These are phyloP conservation scores for Drosophila virilis DNA, from an alignment of 1,140 invertebrate genomes.

Conservation along the genomic window DNA sequence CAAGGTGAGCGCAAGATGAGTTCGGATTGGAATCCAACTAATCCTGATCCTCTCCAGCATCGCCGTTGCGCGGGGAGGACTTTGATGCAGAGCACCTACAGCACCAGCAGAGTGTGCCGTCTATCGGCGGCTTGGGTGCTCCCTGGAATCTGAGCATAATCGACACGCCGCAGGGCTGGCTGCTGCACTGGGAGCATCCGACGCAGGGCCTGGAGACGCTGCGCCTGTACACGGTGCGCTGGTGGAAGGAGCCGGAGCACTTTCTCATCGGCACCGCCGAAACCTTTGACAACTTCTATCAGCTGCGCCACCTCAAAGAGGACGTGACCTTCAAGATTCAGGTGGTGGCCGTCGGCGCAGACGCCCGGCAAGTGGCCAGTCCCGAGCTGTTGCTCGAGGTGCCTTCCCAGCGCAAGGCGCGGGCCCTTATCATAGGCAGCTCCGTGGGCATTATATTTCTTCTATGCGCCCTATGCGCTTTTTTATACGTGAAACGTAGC, in stretches of 20 bases:
- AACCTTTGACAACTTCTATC: conserved; percentile 87
- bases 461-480: conserved; percentile 86
- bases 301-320: conserved; percentile 88
- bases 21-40: background rate
- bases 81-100: conserved; percentile 58
- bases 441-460: conserved; percentile 87
- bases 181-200: conserved; percentile 90
- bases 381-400: conserved; percentile 86
- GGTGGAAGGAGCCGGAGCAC: conserved; percentile 86
- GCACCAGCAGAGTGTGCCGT: conserved; percentile 63
- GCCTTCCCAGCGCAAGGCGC: conserved; percentile 87
- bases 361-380: conserved; percentile 86
- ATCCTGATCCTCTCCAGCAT: conserved; percentile 12
- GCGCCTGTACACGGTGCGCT: conserved; percentile 87
- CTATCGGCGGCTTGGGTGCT: conserved; percentile 85
- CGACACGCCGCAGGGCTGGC: conserved; percentile 86
- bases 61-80: conserved; percentile 47
- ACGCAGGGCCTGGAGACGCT: conserved; percentile 86
- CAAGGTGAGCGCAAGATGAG: conserved; percentile 85
- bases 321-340: conserved; percentile 88
- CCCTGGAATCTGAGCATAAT: conserved; percentile 88
- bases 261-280: conserved; percentile 86
- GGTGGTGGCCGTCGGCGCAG: conserved; percentile 86
- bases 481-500: conserved; percentile 86
- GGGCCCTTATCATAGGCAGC: conserved; percentile 87